Percentiles rank a stretch among this genome's conserved stretches.
Evolutionary conservation across 2,888 invertebrate species (phyloP).

Genomic region (Melolontha melolontha): DNA sequence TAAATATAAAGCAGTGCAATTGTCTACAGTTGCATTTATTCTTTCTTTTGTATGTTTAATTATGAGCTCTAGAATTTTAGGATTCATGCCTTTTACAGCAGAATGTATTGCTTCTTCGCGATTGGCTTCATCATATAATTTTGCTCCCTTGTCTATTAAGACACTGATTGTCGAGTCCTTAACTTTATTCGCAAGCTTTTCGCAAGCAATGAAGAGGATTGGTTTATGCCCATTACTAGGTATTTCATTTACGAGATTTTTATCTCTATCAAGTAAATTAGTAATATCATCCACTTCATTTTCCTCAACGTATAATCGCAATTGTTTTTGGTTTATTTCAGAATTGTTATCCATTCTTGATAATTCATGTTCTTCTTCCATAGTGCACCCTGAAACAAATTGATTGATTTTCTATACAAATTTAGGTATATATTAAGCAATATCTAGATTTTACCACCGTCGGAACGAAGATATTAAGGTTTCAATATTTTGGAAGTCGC

Average conservation of each 20-base stretch:
- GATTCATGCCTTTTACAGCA: conserved; percentile 69
- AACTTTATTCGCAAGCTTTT: conserved; percentile 71
- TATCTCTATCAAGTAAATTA: not conserved
- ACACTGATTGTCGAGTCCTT: conserved; percentile 69
- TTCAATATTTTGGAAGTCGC: too few relatives aligned
- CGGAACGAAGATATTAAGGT: too few relatives aligned
- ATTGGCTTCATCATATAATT: conserved; percentile 66
- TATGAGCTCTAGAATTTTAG: conserved; percentile 65
- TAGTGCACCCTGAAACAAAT: conserved; percentile 5
- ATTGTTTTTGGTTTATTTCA: not conserved
- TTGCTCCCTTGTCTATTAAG: conserved; percentile 72
- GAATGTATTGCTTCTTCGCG: conserved; percentile 76
- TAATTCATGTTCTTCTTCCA: not conserved
- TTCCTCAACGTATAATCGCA: conserved; percentile 3
- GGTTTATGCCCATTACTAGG: conserved; percentile 71
- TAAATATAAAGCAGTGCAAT: conserved; percentile 59
- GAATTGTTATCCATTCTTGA: not conserved
- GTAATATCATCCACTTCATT: not conserved
- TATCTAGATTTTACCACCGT: too few relatives aligned
- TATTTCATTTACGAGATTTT: conserved; percentile 62
- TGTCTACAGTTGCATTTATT: conserved; percentile 53
- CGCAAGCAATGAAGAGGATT: conserved; percentile 65
- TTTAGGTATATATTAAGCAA: too few relatives aligned
- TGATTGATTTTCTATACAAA: too few relatives aligned
- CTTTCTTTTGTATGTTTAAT: conserved; percentile 63